A percentile compares a stretch with the other conserved stretches of the same genome.
Evolutionary conservation across 2,888 invertebrate genomes (phyloP).

Genomic region (Spisula subtruncata): DNA sequence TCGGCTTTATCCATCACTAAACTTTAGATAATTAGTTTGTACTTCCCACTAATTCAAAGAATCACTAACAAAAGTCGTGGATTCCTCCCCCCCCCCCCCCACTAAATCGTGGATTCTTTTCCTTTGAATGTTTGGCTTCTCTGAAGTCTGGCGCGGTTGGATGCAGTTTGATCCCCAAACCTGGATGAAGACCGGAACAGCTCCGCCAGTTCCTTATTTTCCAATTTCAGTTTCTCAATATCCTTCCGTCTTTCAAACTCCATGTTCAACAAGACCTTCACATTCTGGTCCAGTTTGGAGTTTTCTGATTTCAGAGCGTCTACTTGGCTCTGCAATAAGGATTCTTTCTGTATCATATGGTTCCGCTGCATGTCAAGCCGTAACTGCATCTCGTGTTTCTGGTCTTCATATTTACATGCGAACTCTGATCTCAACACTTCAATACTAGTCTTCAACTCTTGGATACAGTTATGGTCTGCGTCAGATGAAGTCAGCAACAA

Average conservation of each 20-base stretch:
- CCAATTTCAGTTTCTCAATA: conserved; percentile 77
- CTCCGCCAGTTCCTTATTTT: conserved; percentile 78
- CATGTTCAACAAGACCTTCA: conserved; percentile 78
- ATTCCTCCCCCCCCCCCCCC: no score
- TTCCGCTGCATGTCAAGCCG: conserved; percentile 83
- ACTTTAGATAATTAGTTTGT: no score
- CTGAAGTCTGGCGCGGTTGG: background rate
- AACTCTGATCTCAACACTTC: conserved; percentile 83
- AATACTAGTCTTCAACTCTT: conserved; percentile 79
- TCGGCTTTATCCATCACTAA: no score
- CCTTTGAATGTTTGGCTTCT: conserved; percentile 32
- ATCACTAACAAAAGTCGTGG: no score
- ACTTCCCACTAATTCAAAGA: no score
- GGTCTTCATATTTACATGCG: conserved; percentile 80
- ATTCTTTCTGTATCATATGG: conserved; percentile 83
- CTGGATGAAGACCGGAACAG: conserved; percentile 60
- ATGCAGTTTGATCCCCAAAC: background rate
- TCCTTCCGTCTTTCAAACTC: conserved; percentile 78
- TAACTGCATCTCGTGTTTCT: conserved; percentile 80
- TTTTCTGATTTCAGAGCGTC: conserved; percentile 79
- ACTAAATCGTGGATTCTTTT: conserved; percentile 29
- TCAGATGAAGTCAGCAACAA: conserved; percentile 73
- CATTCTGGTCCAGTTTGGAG: conserved; percentile 70
- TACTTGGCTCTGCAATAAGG: conserved; percentile 78
- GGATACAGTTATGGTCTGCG: conserved; percentile 81